Percentiles rank a stretch among this genome's conserved stretches.
These are phyloP conservation scores for Drosophila falleni DNA, from an alignment of 2,888 invertebrate species.

Conservation along the genomic window DNA sequence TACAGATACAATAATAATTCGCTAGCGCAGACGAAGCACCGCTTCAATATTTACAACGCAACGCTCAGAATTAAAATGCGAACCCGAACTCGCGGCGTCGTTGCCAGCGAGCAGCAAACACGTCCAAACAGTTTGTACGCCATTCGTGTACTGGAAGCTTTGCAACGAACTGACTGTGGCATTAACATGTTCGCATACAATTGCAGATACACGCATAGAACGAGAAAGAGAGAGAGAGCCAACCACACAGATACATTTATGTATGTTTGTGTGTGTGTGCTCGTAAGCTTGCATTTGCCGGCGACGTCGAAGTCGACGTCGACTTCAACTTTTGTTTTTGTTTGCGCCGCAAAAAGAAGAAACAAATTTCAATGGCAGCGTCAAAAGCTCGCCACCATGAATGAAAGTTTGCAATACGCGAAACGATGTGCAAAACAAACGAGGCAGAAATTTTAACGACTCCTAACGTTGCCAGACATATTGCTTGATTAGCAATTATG, in stretches of 20 bases:
- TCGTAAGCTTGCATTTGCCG: slow-evolving; percentile 70
- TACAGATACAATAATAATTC: slow-evolving; percentile 31
- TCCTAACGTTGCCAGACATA: slow-evolving; percentile 30
- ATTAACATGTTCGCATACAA: slow-evolving; percentile 40
- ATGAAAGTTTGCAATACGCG: slow-evolving; percentile 64
- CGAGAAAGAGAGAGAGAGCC: slow-evolving; percentile 4
- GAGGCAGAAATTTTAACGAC: slow-evolving; percentile 27
- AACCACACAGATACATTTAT: slow-evolving; percentile 12
- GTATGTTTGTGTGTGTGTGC: slow-evolving; percentile 24
- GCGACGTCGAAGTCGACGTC: slow-evolving; percentile 39
- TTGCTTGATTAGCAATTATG: neutral
- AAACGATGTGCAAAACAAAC: slow-evolving; percentile 65
- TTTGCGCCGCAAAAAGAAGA: slow-evolving; percentile 68
- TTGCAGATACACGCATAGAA: neutral
- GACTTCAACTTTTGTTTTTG: slow-evolving; percentile 68
- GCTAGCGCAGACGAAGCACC: slow-evolving; percentile 44
- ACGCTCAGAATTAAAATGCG: slow-evolving; percentile 57
- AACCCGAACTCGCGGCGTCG: slow-evolving; percentile 55
- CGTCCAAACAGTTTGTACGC: slow-evolving; percentile 78
- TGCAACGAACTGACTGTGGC: slow-evolving; percentile 51
- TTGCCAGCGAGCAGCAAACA: slow-evolving; percentile 66
- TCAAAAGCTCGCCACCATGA: slow-evolving; percentile 69
- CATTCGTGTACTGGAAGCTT: slow-evolving; percentile 76
- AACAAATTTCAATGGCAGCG: slow-evolving; percentile 75
- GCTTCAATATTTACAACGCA: slow-evolving; percentile 58